These are phyloP conservation scores for human (Homo sapiens) DNA, from an alignment of 2,113 vertebrate species.

Conservation along the genomic window DNA sequence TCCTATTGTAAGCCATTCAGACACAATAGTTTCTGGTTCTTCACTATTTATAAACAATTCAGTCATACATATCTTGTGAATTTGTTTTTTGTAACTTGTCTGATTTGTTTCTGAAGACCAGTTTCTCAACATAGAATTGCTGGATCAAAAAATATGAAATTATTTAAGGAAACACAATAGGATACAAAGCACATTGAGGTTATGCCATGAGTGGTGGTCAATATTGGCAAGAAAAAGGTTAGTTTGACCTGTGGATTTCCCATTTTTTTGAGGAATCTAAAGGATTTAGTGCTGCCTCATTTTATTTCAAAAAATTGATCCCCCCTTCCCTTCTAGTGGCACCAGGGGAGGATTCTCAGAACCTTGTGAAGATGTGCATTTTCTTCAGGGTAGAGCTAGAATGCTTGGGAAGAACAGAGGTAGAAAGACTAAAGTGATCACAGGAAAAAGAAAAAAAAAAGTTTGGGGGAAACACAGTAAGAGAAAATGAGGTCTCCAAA, in stretches of 20 bases:
- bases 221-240: slow-evolving; percentile 2
- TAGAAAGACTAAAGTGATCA: not conserved
- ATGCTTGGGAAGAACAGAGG: not conserved
- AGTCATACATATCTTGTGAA: not conserved
- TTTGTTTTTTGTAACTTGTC: slow-evolving; percentile 10
- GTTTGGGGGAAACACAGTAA: not conserved
- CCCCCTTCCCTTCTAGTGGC: not conserved
- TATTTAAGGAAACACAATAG: slow-evolving; percentile 20
- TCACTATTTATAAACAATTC: slow-evolving; percentile 9
- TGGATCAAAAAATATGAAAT: not conserved
- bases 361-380: not conserved
- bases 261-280: not conserved
- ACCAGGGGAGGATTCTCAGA: not conserved
- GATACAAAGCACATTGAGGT: slow-evolving; percentile 7
- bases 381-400: not conserved
- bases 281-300: not conserved
- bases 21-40: not conserved
- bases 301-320: not conserved
- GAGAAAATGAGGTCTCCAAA: not conserved
- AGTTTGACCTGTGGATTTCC: not conserved
- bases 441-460: not conserved
- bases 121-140: not conserved
- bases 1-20: not conserved
- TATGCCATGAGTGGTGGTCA: not conserved
- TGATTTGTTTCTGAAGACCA: slow-evolving; percentile 20